Percentiles rank a stretch among this genome's conserved stretches.
phyloP scores from a whole-genome alignment of 2,888 invertebrate species.

The Campoletis raptor region DNA sequence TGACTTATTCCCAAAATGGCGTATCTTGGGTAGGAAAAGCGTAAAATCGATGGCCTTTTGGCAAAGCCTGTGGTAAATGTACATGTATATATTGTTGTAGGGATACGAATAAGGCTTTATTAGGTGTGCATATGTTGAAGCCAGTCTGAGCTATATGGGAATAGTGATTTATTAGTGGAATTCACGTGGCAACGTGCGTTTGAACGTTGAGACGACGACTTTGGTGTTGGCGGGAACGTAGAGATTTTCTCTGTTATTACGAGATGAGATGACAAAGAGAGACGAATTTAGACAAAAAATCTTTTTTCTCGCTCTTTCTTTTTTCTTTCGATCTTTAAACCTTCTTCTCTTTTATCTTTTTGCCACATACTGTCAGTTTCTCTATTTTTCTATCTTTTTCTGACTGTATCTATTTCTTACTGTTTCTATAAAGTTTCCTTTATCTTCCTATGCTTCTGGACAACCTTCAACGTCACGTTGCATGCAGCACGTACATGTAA shows the following conservation, averaged over 20 bases:
- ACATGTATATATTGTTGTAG: not conserved
- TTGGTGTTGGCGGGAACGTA: conserved; percentile 46
- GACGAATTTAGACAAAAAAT: conserved; percentile 17
- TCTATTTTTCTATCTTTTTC: conserved; percentile 9
- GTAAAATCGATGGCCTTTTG: not conserved
- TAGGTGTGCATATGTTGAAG: not conserved
- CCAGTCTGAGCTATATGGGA: not conserved
- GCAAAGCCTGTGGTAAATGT: not conserved
- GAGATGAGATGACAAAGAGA: conserved; percentile 60
- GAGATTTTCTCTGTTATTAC: conserved; percentile 72
- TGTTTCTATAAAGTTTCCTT: not conserved
- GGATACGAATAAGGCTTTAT: conserved; percentile 12
- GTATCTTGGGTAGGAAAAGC: not conserved
- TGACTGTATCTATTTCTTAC: not conserved
- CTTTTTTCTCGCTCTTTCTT: not conserved
- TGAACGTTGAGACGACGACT: conserved; percentile 55
- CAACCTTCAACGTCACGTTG: conserved; percentile 23
- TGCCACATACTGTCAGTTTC: not conserved
- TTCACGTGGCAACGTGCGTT: conserved; percentile 62
- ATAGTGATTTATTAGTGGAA: conserved; percentile 43
- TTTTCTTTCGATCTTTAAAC: not conserved
- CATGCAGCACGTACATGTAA: conserved; percentile 8
- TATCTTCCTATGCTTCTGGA: not conserved
- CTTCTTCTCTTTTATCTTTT: not conserved
- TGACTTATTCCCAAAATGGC: not conserved